A percentile compares a stretch with the other conserved stretches of the same genome.
Evolutionary conservation across 2,113 vertebrate genomes (phyloP).

Genomic region (Dipodomys spectabilis): DNA sequence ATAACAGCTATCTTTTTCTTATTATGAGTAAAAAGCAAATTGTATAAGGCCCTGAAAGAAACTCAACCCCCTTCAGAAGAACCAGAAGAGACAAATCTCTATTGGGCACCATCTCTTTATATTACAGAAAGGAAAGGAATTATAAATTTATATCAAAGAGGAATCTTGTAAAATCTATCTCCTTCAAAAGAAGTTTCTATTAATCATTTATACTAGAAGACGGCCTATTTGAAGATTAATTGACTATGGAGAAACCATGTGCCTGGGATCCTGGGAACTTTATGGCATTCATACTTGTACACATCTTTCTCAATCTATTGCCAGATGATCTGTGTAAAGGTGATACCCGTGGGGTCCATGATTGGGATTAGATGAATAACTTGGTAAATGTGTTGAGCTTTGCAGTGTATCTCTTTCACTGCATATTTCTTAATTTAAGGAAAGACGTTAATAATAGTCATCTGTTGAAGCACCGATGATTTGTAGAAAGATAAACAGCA

Average conservation of each 20-base stretch:
- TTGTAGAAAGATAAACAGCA: neutral
- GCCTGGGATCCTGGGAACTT: conserved; percentile 27
- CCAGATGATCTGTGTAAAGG: conserved; percentile 58
- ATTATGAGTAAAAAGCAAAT: neutral
- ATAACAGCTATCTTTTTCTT: neutral
- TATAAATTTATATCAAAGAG: conserved; percentile 62
- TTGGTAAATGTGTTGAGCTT: conserved; percentile 70
- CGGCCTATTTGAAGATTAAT: conserved; percentile 72
- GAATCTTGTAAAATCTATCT: conserved; percentile 69
- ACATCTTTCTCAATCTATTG: conserved; percentile 63
- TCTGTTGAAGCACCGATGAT: conserved; percentile 51
- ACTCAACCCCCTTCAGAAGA: neutral
- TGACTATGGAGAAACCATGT: conserved; percentile 68
- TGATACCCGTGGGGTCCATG: conserved; percentile 47
- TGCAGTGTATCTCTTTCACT: conserved; percentile 30
- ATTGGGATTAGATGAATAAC: conserved; percentile 11
- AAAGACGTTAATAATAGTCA: conserved; percentile 67
- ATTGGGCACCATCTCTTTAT: neutral
- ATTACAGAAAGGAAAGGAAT: neutral
- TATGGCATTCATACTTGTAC: conserved; percentile 38
- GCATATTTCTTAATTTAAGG: conserved; percentile 64
- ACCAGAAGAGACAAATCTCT: neutral
- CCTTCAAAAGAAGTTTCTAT: neutral
- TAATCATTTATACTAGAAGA: conserved; percentile 49
- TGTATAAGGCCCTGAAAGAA: neutral